Evolutionary conservation across 2,113 vertebrate species (phyloP).

Genomic region (Sigmodon hispidus): DNA sequence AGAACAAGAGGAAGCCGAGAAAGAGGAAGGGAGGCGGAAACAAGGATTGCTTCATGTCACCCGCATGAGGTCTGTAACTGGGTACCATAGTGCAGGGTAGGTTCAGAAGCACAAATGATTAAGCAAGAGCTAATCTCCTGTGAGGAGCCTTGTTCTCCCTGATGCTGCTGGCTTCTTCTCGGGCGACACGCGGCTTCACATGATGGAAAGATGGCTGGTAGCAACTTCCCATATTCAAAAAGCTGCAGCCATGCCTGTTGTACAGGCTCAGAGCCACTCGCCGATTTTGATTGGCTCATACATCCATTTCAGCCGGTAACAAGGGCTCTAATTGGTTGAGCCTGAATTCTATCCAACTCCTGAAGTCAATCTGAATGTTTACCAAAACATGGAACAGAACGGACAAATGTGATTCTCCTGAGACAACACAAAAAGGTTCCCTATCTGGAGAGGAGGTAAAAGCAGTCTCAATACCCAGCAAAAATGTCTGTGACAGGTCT

Average conservation of each 20-base stretch:
- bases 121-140: background rate
- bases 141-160: background rate
- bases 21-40: background rate
- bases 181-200: background rate
- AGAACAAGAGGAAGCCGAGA: background rate
- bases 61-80: background rate
- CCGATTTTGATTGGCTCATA: background rate
- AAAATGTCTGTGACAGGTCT: background rate
- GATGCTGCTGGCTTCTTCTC: background rate
- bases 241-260: background rate
- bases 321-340: background rate
- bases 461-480: background rate
- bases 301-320: background rate
- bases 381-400: constrained; percentile 7
- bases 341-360: background rate
- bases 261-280: background rate
- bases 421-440: background rate
- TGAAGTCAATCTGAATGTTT: background rate
- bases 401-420: background rate
- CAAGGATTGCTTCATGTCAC: background rate
- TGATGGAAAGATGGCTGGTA: background rate
- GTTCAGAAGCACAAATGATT: background rate
- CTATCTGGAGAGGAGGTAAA: constrained; percentile 53
- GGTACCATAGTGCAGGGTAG: background rate
- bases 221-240: background rate